Evolutionary conservation across 2,797 vertebrate species (phyloP).

Genomic region (Urosaurus nigricauda): DNA sequence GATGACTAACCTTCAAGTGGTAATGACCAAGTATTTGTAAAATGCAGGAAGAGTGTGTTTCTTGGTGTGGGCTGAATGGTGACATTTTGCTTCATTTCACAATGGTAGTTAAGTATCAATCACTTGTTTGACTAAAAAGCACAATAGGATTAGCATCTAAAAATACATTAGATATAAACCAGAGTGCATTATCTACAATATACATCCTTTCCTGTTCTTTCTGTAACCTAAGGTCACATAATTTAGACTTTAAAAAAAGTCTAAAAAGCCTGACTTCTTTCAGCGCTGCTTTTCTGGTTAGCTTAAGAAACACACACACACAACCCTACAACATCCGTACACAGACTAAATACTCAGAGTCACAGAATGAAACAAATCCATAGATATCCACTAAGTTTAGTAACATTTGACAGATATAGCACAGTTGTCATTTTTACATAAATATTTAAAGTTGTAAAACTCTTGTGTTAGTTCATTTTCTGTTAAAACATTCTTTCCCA

Average conservation of each 20-base stretch:
- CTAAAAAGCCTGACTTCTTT: conserved; percentile 34
- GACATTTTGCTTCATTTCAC: conserved; percentile 30
- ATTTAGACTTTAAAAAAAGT: conserved; percentile 37
- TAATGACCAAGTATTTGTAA: neutral
- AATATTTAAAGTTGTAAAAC: conserved; percentile 82
- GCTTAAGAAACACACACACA: neutral
- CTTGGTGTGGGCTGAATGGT: neutral
- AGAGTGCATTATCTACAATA: conserved; percentile 78
- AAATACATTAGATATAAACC: conserved; percentile 77
- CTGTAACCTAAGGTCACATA: conserved; percentile 67
- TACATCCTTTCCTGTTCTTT: conserved; percentile 75
- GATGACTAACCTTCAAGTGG: neutral
- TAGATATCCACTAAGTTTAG: conserved; percentile 55
- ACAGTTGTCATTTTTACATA: conserved; percentile 76
- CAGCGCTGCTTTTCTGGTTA: conserved; percentile 51
- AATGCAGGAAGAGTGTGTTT: neutral
- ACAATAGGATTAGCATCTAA: conserved; percentile 72
- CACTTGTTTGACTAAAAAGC: conserved; percentile 67
- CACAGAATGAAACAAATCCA: conserved; percentile 46
- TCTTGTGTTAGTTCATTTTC: conserved; percentile 72
- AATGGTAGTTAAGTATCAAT: conserved; percentile 67
- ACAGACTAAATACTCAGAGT: conserved; percentile 58
- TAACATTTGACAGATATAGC: conserved; percentile 73
- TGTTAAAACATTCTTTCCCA: conserved; percentile 64
- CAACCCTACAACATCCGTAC: neutral